A percentile compares a stretch with the other conserved stretches of the same genome.
These are phyloP conservation scores for Henricia sp. DNA, from an alignment of 53 echinoderm and acorn worm genomes.

Conservation along the genomic window DNA sequence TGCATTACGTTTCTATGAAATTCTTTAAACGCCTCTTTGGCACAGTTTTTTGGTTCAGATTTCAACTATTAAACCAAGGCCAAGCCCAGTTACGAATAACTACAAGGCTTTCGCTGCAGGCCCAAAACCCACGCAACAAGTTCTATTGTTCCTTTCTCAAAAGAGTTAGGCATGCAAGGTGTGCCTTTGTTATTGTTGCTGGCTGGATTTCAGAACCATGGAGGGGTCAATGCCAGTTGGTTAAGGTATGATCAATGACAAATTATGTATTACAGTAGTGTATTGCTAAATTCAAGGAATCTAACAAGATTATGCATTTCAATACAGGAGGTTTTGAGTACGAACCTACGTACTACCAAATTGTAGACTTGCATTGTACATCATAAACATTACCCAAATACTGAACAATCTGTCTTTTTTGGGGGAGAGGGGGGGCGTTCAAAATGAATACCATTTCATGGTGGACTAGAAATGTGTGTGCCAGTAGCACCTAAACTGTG, in stretches of 20 bases:
- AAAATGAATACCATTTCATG: too few species aligned
- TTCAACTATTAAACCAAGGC: background rate
- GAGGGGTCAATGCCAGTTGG: conserved; percentile 1
- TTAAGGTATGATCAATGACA: conserved; percentile 15
- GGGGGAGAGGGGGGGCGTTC: too few species aligned
- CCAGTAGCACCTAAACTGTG: too few species aligned
- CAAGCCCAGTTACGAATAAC: background rate
- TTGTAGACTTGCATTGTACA: too few species aligned
- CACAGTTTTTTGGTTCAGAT: background rate
- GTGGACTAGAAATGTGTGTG: too few species aligned
- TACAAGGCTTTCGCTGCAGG: background rate
- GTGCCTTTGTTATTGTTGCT: conserved; percentile 55
- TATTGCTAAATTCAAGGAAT: too few species aligned
- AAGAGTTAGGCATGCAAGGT: conserved; percentile 17
- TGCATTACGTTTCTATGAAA: background rate
- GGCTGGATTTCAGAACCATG: conserved; percentile 27
- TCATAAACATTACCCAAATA: too few species aligned
- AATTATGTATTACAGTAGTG: background rate
- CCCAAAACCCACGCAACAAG: conserved; percentile 35
- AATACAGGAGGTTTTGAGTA: too few species aligned
- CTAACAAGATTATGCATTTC: too few species aligned
- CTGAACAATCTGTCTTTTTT: too few species aligned
- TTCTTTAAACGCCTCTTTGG: too few species aligned
- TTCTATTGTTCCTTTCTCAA: conserved; percentile 23
- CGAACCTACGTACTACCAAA: too few species aligned